Conservation (phyloP, 2,888 invertebrate species). For the Eutolmus rufibarbis region DNA sequence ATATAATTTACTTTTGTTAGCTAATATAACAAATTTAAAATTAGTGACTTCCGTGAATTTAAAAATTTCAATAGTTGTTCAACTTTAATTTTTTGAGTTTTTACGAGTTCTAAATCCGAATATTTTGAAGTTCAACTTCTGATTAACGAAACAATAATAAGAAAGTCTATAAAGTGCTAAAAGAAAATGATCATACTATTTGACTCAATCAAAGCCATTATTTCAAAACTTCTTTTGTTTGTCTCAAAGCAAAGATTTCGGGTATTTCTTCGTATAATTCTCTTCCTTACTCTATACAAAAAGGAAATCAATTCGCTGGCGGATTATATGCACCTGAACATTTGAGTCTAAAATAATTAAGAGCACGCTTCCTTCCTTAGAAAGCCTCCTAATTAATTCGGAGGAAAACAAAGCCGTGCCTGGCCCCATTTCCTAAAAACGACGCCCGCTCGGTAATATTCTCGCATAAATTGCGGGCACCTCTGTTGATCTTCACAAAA, state of each 20-base stretch:
- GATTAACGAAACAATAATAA: too few relatives aligned
- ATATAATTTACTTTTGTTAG: too few relatives aligned
- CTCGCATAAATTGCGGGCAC: not conserved
- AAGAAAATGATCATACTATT: too few relatives aligned
- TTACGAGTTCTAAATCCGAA: too few relatives aligned
- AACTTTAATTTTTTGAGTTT: too few relatives aligned
- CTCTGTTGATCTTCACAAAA: not conserved
- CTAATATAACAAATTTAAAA: too few relatives aligned
- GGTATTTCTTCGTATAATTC: not conserved
- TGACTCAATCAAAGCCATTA: not conserved
- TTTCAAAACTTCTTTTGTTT: not conserved
- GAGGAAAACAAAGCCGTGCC: not conserved
- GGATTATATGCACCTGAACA: not conserved
- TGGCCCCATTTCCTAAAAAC: not conserved
- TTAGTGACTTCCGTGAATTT: too few relatives aligned
- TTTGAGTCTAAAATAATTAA: not conserved
- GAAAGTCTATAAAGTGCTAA: too few relatives aligned
- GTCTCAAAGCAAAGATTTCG: too few relatives aligned
- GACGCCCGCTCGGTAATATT: not conserved
- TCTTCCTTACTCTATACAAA: too few relatives aligned
- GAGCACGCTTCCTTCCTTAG: not conserved
- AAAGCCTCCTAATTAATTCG: not conserved
- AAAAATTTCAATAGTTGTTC: too few relatives aligned
- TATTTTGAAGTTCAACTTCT: too few relatives aligned
- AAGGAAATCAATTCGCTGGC: not conserved